These are phyloP conservation scores for Trichonephila inaurata DNA, from an alignment of 1,140 invertebrate species.

Conservation along the genomic window DNA sequence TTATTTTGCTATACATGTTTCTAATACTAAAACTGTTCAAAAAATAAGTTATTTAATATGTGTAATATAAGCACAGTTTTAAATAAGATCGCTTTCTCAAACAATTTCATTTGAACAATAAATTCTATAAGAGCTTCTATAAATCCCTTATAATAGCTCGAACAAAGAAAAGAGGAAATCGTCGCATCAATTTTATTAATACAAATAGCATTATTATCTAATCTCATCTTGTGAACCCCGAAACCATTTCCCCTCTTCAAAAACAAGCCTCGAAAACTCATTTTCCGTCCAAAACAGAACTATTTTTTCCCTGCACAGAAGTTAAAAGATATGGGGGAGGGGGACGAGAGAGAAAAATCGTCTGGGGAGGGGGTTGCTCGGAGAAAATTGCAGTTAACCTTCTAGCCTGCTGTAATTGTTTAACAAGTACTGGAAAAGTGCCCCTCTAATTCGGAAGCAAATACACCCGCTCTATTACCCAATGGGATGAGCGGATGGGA, in stretches of 20 bases:
- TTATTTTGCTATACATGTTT: too few relatives aligned
- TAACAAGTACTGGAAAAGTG: slow-evolving; percentile 55
- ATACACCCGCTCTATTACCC: slow-evolving; percentile 39
- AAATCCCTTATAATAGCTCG: too few relatives aligned
- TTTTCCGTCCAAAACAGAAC: neutral
- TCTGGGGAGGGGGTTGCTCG: neutral
- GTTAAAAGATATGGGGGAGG: neutral
- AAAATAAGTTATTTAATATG: too few relatives aligned
- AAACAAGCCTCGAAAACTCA: neutral
- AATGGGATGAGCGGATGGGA: neutral
- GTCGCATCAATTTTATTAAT: neutral
- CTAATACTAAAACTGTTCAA: too few relatives aligned
- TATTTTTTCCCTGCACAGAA: neutral
- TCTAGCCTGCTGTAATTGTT: slow-evolving; percentile 31
- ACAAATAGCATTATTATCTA: neutral
- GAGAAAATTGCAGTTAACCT: slow-evolving; percentile 34
- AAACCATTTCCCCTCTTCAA: neutral
- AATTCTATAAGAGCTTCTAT: too few relatives aligned
- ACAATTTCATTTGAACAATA: too few relatives aligned
- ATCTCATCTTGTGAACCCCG: neutral
- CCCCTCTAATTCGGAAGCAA: slow-evolving; percentile 48
- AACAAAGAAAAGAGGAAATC: too few relatives aligned
- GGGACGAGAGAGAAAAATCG: neutral
- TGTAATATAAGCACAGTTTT: too few relatives aligned
- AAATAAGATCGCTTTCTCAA: too few relatives aligned